Base-by-base conservation (phyloP, 2,888 invertebrate species). In the Scelioninae gen. 1 region DNA sequence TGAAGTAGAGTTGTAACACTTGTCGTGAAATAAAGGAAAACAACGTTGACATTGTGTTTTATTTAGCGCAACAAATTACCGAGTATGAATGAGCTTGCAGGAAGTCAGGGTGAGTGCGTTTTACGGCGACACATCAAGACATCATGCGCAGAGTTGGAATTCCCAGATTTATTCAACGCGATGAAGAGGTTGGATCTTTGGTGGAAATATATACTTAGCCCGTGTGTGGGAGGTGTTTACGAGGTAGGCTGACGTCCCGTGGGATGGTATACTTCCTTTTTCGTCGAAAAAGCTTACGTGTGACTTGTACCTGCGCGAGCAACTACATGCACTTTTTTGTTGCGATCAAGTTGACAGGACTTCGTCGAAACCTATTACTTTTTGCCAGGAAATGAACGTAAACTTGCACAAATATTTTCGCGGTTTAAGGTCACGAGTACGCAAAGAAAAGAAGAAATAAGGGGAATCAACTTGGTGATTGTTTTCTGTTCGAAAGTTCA, bases 41-140 rank as follows among this genome's bases (percentile, higher is more conserved):
- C 62, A 62, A 45, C 11, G 58, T 51, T 53, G 69, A 77, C 34
- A 69, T 69, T 69, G 63, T 77, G 77, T 77, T 77, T 77, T 77
- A 77, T 77, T 69, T 77, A 56, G 77, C 69, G 77, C 71, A 71
- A 65, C 78, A 71, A 71, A 78, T 71, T 78, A 38, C 68, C 23
- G 79, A 40, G 68, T 62, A 79, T 60, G 75, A 71, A 71, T 66
- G 77, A 76, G 82, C 62, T 75, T 71, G 72, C 65, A 66, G 65
- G 76, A 71, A 80, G 66, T 66, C 68, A 15, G 60, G 79, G 45
- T 60, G 77, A 65, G 60, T 62, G 69, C 71, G 68, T 77, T 82
- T 82, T 76, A 77, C 79, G 71, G 82, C 84, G 87, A 87, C 86
- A 86, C 88, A 89, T 89, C 89, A 90, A 90, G 90, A 90, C 90